Conservation (phyloP, 2,797 vertebrate genomes). For the Toxotes lorentzi region DNA sequence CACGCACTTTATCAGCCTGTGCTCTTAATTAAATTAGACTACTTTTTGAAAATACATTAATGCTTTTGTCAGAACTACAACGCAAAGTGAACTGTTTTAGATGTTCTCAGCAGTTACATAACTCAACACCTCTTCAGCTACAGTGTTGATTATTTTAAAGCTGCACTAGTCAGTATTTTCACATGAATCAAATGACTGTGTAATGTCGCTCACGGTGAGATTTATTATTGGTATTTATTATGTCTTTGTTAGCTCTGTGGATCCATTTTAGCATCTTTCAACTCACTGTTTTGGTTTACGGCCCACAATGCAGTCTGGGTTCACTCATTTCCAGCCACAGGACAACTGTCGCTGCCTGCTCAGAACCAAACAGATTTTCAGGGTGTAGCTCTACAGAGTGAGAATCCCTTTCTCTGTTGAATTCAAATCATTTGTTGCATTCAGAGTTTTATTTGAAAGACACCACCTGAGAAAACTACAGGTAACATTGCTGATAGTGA, state of each 20-base stretch:
- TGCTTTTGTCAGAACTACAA: neutral
- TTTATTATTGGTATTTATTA: neutral
- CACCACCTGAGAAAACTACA: neutral
- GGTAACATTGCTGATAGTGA: neutral
- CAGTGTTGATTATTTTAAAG: neutral
- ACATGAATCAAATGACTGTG: neutral
- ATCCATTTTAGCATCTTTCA: neutral
- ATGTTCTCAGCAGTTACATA: neutral
- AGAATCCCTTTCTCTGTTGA: neutral
- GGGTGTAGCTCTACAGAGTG: no score
- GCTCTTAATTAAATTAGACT: slow-evolving; percentile 18
- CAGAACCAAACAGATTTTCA: no score
- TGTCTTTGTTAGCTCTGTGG: neutral
- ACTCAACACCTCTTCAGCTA: neutral
- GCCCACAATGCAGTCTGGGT: neutral
- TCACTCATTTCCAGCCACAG: neutral
- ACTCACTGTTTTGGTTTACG: neutral
- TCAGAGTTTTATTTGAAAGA: neutral
- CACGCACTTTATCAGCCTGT: slow-evolving; percentile 16
- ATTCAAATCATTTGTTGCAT: neutral
- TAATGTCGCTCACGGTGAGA: no score
- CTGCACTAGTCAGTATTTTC: neutral
- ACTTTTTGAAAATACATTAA: rapidly evolving
- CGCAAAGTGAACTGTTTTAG: neutral
- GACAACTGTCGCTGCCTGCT: no score